Evolutionary conservation across 2,888 invertebrate genomes (phyloP), one percentile per base, ranked within the genome.

Genomic region (Anoplius nigerrimus): DNA sequence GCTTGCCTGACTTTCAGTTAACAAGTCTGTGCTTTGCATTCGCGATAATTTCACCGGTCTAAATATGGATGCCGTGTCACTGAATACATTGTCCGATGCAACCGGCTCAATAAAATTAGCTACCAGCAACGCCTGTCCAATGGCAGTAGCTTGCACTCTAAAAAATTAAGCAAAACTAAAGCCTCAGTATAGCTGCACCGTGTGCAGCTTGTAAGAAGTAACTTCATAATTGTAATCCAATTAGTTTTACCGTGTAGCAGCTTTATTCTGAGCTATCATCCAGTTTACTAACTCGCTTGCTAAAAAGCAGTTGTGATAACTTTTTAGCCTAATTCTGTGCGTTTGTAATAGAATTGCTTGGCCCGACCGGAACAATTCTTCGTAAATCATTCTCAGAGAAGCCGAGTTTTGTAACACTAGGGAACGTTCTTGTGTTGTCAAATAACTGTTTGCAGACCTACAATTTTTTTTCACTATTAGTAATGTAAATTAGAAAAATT

Each of bases 271-370:
- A 60, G 92, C 91, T 84, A 95, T 92, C 18, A 97, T 90, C 96
- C 96, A 97, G 84, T 96, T 95, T 3, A 96, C 92, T 13, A 97
- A 89, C 82, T 96, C 95, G 66, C 92, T 93, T 1, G 96, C 96
- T 16, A 94, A 90, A 89, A 96, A 94, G 76, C 95, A 95, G 58
- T 93, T 92, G 69, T 91, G 91, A 87, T 94, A 95, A 71, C 93
- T 93, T 72, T 94, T 92, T 18, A 95, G 90, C 21, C 95, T 92
- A 82, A 94, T 93, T 69, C 95, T 90, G 81, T 93, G 92, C 16
- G 91, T 92, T 76, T 92, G 91, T 75, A 93, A 89, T 64, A 90
- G 89, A 34, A 94, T 89, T 5, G 93, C 93, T 62, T 90, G 89
- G 43, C 88, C 89, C 0, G 91, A 90, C 62, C 90, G 89, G 73